Evolutionary conservation across 2,888 invertebrate genomes (phyloP).

Genomic region (Hedychridium roseum): DNA sequence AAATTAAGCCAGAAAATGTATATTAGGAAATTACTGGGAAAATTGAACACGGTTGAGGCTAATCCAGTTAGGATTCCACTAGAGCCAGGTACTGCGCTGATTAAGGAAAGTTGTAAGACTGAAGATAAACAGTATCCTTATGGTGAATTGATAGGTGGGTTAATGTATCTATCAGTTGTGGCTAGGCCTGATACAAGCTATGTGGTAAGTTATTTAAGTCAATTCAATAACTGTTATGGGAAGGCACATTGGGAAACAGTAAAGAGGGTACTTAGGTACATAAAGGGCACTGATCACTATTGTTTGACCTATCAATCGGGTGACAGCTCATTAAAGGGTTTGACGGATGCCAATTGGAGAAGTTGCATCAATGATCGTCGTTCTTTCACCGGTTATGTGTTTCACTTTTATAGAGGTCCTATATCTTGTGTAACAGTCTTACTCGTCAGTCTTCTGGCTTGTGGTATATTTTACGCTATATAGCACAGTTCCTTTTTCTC

Average conservation of each 20-base stretch:
- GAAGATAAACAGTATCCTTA: background rate
- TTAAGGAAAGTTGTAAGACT: background rate
- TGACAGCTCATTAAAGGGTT: conserved; percentile 1
- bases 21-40: background rate
- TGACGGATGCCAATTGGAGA: conserved; percentile 10
- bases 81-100: background rate
- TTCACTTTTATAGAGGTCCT: conserved; percentile 2
- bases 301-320: conserved; percentile 1
- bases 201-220: background rate
- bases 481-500: too few relatives aligned
- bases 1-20: background rate
- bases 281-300: conserved; percentile 3
- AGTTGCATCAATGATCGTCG: background rate
- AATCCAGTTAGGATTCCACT: background rate
- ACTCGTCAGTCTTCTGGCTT: too few relatives aligned
- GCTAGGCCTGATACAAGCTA: background rate
- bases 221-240: background rate
- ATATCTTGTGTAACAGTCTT: conserved; percentile 2
- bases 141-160: background rate
- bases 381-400: conserved; percentile 1
- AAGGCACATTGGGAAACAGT: conserved; percentile 4
- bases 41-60: background rate
- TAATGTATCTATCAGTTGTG: background rate
- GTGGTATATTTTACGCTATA: too few relatives aligned
- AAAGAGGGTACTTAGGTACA: conserved; percentile 4